Base-by-base conservation (phyloP, 2,888 invertebrate species). In the Epinotia demarniana region DNA sequence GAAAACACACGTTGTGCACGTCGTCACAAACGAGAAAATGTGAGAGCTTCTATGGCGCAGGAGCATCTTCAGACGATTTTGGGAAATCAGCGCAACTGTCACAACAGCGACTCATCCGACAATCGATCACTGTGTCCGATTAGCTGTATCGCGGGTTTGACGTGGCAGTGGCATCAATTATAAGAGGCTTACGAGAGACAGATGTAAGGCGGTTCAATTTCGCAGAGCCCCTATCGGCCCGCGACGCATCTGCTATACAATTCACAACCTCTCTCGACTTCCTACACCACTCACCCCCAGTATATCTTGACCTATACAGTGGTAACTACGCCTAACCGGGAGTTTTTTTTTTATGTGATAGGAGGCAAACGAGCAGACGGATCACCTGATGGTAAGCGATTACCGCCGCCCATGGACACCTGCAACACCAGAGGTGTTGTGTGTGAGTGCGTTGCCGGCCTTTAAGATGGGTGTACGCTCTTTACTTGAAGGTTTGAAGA, bases 181-280 rank as follows among this genome's bases (percentile, higher is more conserved):
- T 93, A 93, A 92, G 89, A 89, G 94, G 93, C 91, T 94, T 93
- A 93, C 89, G 79, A 80, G 85, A 87, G 94, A 94, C 94, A 93
- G 93, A 89, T 91, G 88, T 89, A 87, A 93, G 93, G 89, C 92
- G 92, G 92, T 92, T 92, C 93, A 92, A 92, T 92, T 92, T 91
- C 87, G 88, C 83, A 79, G 79, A 78, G 74, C 80, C 80, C 80
- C 78, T 79, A 89, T 88, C 88, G 86, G 60, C 23, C 72, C 60
- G 53, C 39, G 49, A 58, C 70, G 75, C 75, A 75, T 64, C 75
- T 71, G 74, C 53, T n/a, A 53, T 53, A n/a, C 53, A 16, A 53
- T 53, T 53, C 53, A n/a, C 53, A 53, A 53, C n/a, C 53, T 16
- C n/a, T 53, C 16, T 53, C 8, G n/a, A 53, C 53, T 53, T 53